Evolutionary conservation across 2,888 invertebrate genomes (phyloP), one percentile per base, ranked within the genome.

Genomic region (Stratiomys singularior): DNA sequence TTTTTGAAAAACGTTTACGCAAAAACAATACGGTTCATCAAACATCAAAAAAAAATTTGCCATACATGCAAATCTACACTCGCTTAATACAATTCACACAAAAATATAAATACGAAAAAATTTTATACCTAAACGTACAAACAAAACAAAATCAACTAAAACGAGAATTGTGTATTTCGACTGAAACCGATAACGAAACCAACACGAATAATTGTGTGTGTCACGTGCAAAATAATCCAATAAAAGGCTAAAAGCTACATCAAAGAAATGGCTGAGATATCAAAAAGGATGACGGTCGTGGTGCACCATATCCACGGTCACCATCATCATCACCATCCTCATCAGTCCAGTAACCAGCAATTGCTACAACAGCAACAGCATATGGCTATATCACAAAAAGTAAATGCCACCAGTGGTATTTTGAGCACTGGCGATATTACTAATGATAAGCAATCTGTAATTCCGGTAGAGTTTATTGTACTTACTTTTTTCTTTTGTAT

Each of bases 381-480:
- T 37, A 60, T 74, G 74, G 74, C 74, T 58, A 27, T 58, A n/a
- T 74, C 74, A 44, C 74, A 74, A 74, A 58, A 74, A 74, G 74
- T 74, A 74, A 74, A 74, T 74, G 74, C 74, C 60, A 58, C 74
- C 74, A 74, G 60, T 77, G 78, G 77, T 66, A 67, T 78, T 66
- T 69, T 72, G 76, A 72, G 67, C 69, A 74, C 74, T 74, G 74
- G 74, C 3, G 74, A 74, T 58, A 72, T 28, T 72, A 58, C 74
- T 79, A 78, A 77, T 25, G 78, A 83, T 25, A 79, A 83, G 78
- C 81, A 84, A 77, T 82, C 82, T 81, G 85, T 86, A 82, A 86
- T 89, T 84, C 88, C 88, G 89, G 89, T 89, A 89, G 85, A 84
- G 83, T 82, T 82, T 82, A 37, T 37, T 23, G n/a, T n/a, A n/a